A percentile compares a stretch with the other conserved stretches of the same genome.
Evolutionary conservation across 1,140 invertebrate species (phyloP).

Genomic region (Drosophila busckii): DNA sequence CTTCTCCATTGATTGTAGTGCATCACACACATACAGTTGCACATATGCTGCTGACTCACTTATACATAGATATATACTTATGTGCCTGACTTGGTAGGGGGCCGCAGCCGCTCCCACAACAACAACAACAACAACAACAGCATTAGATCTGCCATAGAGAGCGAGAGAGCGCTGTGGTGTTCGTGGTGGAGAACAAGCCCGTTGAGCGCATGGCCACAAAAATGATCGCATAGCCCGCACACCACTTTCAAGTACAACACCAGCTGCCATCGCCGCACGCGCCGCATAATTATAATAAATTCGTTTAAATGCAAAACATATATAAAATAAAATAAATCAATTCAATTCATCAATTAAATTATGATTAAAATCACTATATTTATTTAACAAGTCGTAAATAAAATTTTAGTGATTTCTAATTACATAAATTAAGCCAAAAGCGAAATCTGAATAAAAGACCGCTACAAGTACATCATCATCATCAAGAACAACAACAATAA

Average conservation of each 20-base stretch:
- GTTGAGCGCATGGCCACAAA: conserved; percentile 53
- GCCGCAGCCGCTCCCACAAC: conserved; percentile 22
- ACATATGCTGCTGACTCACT: conserved; percentile 42
- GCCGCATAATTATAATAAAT: conserved; percentile 48
- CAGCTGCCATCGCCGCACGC: conserved; percentile 43
- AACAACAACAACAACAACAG: conserved; percentile 9
- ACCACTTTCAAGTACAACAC: conserved; percentile 69
- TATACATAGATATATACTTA: conserved; percentile 36
- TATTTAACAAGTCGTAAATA: conserved; percentile 66
- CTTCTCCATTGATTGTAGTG: conserved; percentile 12
- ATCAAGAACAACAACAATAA: conserved; percentile 18
- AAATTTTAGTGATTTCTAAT: conserved; percentile 59
- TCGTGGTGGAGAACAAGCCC: conserved; percentile 43
- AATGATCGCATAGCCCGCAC: conserved; percentile 40
- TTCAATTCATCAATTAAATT: conserved; percentile 23
- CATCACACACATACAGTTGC: conserved; percentile 8
- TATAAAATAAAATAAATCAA: conserved; percentile 30
- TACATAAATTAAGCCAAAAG: conserved; percentile 46
- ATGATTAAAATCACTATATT: conserved; percentile 41
- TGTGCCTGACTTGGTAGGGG: conserved; percentile 11
- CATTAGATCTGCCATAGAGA: conserved; percentile 9
- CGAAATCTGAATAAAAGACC: conserved; percentile 5
- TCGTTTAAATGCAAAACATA: conserved; percentile 30
- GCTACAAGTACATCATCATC: conserved; percentile 15
- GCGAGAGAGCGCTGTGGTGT: conserved; percentile 2